Evolutionary conservation across 1,140 invertebrate species (phyloP).

Genomic region (Parapsyche elsis): DNA sequence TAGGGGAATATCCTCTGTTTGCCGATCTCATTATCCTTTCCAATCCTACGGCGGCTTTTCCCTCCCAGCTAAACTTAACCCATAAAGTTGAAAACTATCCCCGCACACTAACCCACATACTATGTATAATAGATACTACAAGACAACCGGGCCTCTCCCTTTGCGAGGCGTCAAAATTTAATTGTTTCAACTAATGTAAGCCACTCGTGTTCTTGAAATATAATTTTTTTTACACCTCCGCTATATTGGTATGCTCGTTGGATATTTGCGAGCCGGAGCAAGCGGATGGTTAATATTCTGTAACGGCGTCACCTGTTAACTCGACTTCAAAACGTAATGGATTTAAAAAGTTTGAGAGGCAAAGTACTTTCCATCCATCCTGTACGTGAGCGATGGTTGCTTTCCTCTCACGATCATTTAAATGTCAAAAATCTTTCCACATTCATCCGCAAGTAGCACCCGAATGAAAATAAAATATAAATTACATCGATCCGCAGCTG

Average conservation of each 20-base stretch:
- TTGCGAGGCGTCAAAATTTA: not conserved
- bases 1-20: not conserved
- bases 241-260: not conserved
- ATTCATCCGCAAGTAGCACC: not conserved
- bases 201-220: too few relatives aligned
- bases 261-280: not conserved
- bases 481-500: not conserved
- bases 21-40: constrained; percentile 14
- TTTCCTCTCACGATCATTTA: constrained; percentile 25
- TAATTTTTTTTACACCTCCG: not conserved
- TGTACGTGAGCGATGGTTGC: constrained; percentile 2
- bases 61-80: not conserved
- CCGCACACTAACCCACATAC: not conserved
- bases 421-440: not conserved
- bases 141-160: not conserved
- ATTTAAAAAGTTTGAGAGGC: constrained; percentile 33
- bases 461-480: not conserved
- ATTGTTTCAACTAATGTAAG: too few relatives aligned
- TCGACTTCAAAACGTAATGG: constrained; percentile 38
- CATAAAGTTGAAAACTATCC: constrained; percentile 8
- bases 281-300: constrained; percentile 26
- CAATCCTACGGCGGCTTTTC: not conserved
- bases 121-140: not conserved
- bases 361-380: constrained; percentile 1
- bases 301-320: constrained; percentile 29